Conservation (phyloP, 2,888 invertebrate genomes). For the Galerucella nymphaeae region DNA sequence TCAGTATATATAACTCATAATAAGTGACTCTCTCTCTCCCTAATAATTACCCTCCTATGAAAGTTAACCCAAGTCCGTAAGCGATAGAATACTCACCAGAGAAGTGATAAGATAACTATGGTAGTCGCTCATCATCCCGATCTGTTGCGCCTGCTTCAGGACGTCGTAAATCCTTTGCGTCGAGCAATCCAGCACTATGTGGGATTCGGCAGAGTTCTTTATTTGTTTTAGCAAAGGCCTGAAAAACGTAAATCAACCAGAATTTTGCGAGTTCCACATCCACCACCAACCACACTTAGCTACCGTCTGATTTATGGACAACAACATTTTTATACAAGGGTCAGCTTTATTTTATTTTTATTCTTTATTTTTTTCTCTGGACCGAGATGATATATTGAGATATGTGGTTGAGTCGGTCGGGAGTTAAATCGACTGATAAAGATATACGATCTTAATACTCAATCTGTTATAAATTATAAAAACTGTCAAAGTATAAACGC, state of each 20-base stretch:
- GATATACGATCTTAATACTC: no score
- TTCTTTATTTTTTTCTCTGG: neutral
- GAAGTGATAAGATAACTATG: constrained; percentile 95
- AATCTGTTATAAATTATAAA: no score
- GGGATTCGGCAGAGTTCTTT: constrained; percentile 90
- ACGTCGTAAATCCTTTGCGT: constrained; percentile 88
- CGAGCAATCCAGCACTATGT: constrained; percentile 90
- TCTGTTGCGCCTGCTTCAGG: constrained; percentile 92
- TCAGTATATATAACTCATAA: no score
- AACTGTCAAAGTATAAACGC: no score
- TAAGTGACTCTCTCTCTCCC: neutral
- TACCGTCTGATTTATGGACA: constrained; percentile 24
- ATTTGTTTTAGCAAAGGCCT: constrained; percentile 91
- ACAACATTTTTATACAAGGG: constrained; percentile 27
- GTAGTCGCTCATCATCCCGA: constrained; percentile 97
- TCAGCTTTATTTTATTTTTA: constrained; percentile 10
- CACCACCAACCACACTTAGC: constrained; percentile 8
- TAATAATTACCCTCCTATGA: constrained; percentile 22
- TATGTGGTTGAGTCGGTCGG: neutral
- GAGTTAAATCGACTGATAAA: no score
- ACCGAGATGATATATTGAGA: neutral
- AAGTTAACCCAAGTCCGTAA: constrained; percentile 23
- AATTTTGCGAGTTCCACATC: constrained; percentile 20
- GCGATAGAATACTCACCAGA: constrained; percentile 71
- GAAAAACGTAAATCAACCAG: constrained; percentile 53